A percentile compares a stretch with the other conserved stretches of the same genome.
Conservation (phyloP, 2,113 vertebrate species). For the Asarcornis scutulata region DNA sequence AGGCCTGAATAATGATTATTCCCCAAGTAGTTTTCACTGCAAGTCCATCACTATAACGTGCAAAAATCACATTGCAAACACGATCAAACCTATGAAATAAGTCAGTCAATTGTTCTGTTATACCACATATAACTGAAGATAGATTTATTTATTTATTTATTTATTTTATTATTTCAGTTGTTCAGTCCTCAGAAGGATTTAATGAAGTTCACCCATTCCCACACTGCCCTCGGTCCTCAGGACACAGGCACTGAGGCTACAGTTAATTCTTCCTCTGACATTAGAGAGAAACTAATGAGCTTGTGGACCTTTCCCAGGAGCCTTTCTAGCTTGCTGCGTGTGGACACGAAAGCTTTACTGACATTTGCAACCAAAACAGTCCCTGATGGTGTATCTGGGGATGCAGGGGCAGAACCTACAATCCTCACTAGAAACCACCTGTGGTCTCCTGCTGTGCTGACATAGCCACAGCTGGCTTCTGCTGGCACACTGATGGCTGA, state of each 20-base stretch:
- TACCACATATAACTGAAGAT: not conserved
- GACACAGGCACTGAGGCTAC: not conserved
- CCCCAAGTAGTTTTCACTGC: not conserved
- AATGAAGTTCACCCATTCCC: not conserved
- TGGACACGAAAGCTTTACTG: not conserved
- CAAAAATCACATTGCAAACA: slow-evolving; percentile 8
- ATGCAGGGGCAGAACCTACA: not conserved
- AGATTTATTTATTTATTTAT: not conserved
- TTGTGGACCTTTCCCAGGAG: not conserved
- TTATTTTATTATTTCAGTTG: not conserved
- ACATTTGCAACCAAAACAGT: not conserved
- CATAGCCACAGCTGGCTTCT: not conserved
- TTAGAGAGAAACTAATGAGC: not conserved
- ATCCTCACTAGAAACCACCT: not conserved
- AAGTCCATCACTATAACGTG: not conserved
- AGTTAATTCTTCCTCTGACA: not conserved
- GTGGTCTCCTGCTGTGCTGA: not conserved
- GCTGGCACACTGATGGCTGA: not conserved
- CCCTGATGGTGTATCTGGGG: not conserved
- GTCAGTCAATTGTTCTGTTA: not conserved
- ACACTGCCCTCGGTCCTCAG: not conserved
- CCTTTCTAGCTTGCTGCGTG: not conserved
- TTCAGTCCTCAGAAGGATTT: not conserved
- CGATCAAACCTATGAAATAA: not conserved
- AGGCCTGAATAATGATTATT: slow-evolving; percentile 25